phyloP scores from a whole-genome alignment of 2,888 invertebrate species.

The Drosophila colorata region DNA sequence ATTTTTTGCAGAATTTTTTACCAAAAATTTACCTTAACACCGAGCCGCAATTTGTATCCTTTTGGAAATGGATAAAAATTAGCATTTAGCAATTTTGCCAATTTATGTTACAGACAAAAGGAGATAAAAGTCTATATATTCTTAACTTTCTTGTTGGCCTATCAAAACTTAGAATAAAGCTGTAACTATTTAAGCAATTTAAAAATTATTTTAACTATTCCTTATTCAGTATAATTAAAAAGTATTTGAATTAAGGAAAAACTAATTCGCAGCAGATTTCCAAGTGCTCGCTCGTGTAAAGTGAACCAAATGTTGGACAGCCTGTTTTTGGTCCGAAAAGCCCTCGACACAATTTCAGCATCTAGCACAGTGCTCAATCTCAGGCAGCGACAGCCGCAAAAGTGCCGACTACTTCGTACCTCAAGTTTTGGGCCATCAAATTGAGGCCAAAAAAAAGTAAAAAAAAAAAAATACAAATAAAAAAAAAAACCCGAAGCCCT shows the following conservation, averaged over 20 bases:
- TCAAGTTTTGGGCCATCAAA: constrained; percentile 56
- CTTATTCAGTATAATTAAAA: neutral
- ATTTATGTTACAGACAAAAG: too few species aligned
- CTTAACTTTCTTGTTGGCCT: too few species aligned
- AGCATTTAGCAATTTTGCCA: too few species aligned
- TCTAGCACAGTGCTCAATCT: constrained; percentile 21
- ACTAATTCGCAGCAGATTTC: neutral
- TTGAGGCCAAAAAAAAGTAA: constrained; percentile 45
- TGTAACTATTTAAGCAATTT: too few species aligned
- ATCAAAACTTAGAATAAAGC: too few species aligned
- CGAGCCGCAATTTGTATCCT: too few species aligned
- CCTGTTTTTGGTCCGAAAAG: constrained; percentile 10
- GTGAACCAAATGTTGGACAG: constrained; percentile 10
- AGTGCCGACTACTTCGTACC: constrained; percentile 58
- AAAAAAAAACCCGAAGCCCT: constrained; percentile 56
- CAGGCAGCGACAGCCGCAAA: constrained; percentile 62
- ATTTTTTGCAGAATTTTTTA: too few species aligned
- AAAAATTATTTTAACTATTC: neutral
- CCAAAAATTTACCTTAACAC: too few species aligned
- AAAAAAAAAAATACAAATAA: constrained; percentile 12
- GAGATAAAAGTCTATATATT: too few species aligned
- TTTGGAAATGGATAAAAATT: too few species aligned
- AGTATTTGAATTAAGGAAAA: constrained; percentile 1
- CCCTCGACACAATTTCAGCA: constrained; percentile 49
- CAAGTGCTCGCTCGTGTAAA: neutral